Percentiles rank a stretch among this genome's conserved stretches.
These are phyloP conservation scores for Pelagia noctiluca DNA, from an alignment of 30 jellyfish, hydroid and myxozoan genomes.

Conservation along the genomic window DNA sequence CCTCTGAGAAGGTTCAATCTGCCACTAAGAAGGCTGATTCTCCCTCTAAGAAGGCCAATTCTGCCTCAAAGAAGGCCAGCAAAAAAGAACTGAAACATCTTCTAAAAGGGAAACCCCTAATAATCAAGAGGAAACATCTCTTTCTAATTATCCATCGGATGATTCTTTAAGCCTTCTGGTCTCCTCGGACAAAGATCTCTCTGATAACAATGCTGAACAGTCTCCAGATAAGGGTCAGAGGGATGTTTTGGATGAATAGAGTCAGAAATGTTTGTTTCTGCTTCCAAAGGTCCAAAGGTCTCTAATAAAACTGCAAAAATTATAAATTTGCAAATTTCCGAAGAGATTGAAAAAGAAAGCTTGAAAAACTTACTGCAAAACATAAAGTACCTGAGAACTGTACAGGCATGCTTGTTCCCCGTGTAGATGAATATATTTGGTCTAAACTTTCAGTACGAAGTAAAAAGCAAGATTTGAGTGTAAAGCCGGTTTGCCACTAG, in stretches of 20 bases:
- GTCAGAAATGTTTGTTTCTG: not conserved
- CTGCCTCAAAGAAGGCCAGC: too few relatives aligned
- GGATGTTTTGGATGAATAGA: not conserved
- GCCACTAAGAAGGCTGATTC: too few relatives aligned
- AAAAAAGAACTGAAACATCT: too few relatives aligned
- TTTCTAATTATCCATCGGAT: too few relatives aligned
- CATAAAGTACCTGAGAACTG: slow-evolving; percentile 10
- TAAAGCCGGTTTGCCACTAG: too few relatives aligned
- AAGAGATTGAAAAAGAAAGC: slow-evolving; percentile 3
- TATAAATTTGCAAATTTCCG: not conserved
- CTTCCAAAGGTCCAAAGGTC: not conserved
- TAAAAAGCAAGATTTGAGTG: slow-evolving; percentile 5
- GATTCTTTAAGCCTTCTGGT: not conserved
- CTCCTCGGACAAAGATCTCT: not conserved
- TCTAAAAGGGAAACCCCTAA: too few relatives aligned
- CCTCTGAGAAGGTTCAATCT: too few relatives aligned
- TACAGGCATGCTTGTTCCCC: not conserved
- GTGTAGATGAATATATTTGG: slow-evolving; percentile 9
- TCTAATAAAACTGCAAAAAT: slow-evolving; percentile 5
- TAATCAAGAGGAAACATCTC: too few relatives aligned
- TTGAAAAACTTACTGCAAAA: not conserved
- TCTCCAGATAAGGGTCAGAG: too few relatives aligned
- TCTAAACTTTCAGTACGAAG: not conserved
- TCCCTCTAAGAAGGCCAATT: too few relatives aligned
- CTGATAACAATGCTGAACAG: not conserved